These are phyloP conservation scores for Reinhardtius hippoglossoides DNA, from an alignment of 2,113 vertebrate species.

Conservation along the genomic window DNA sequence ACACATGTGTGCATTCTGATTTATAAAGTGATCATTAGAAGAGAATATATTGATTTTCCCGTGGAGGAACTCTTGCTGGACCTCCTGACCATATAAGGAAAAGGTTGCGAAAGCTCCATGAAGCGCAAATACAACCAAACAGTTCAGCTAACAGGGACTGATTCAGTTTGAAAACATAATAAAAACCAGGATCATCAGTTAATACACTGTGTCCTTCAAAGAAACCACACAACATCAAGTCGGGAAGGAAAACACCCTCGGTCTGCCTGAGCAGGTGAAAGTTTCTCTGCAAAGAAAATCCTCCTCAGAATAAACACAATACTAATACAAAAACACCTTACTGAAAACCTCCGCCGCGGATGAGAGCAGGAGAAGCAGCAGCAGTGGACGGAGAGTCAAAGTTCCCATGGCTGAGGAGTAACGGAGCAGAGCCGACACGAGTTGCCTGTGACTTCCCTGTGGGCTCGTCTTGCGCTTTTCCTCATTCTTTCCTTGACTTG, in stretches of 20 bases:
- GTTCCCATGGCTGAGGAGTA: constrained; percentile 52
- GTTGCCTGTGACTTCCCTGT: neutral
- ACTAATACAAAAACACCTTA: constrained; percentile 38
- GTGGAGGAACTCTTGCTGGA: neutral
- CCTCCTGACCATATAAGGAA: constrained; percentile 69
- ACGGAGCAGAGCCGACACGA: neutral
- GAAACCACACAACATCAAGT: neutral
- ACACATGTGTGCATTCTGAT: too few species aligned
- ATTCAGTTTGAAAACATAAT: neutral
- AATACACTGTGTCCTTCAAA: neutral
- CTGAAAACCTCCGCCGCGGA: constrained; percentile 35
- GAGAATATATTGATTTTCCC: too few species aligned
- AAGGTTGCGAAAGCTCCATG: constrained; percentile 17
- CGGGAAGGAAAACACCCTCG: neutral
- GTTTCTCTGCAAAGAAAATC: neutral
- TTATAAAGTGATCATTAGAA: too few species aligned
- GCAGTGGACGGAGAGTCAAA: neutral
- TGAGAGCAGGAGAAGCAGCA: constrained; percentile 29
- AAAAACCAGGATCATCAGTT: neutral
- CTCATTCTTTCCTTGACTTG: constrained; percentile 59
- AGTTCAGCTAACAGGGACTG: neutral
- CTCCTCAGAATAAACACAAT: neutral
- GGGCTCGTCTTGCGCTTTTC: constrained; percentile 49
- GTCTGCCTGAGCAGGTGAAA: neutral
- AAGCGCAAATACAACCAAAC: neutral